Conservation (phyloP, 2,888 invertebrate genomes). For the Eulithis testata region DNA sequence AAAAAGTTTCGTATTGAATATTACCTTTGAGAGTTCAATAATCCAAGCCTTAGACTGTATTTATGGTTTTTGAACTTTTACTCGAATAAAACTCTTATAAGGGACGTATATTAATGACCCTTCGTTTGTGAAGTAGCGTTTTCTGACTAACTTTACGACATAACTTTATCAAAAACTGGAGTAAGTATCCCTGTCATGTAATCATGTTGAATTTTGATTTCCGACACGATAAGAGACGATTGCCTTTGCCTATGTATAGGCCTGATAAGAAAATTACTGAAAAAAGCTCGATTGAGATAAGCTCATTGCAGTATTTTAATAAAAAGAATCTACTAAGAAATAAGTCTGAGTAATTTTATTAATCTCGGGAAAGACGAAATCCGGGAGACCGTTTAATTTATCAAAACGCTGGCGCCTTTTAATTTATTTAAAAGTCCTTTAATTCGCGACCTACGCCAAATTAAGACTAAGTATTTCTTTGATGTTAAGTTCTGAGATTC, state of each 20-base stretch:
- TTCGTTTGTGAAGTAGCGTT: not conserved
- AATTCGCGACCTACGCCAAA: slow-evolving; percentile 9
- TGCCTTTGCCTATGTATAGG: no score
- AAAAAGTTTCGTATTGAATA: slow-evolving; percentile 6
- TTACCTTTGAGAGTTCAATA: not conserved
- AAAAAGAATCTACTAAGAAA: no score
- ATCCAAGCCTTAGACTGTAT: not conserved
- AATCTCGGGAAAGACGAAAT: no score
- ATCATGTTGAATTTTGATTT: not conserved
- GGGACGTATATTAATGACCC: slow-evolving; percentile 2
- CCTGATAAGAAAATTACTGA: no score
- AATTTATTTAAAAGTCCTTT: slow-evolving; percentile 8
- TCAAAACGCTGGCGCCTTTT: slow-evolving; percentile 10
- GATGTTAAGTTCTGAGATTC: slow-evolving; percentile 13
- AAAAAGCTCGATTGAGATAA: no score
- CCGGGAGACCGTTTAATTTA: not conserved
- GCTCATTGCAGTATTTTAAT: no score
- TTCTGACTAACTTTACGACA: not conserved
- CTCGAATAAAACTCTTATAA: not conserved
- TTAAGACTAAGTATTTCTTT: slow-evolving; percentile 18
- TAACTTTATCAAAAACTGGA: not conserved
- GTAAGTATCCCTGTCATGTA: not conserved
- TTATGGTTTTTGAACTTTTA: slow-evolving; percentile 5
- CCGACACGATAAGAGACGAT: not conserved
- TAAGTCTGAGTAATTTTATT: no score